Evolutionary conservation across 2,797 vertebrate genomes (phyloP).

Genomic region (Sebastes trivittatus): DNA sequence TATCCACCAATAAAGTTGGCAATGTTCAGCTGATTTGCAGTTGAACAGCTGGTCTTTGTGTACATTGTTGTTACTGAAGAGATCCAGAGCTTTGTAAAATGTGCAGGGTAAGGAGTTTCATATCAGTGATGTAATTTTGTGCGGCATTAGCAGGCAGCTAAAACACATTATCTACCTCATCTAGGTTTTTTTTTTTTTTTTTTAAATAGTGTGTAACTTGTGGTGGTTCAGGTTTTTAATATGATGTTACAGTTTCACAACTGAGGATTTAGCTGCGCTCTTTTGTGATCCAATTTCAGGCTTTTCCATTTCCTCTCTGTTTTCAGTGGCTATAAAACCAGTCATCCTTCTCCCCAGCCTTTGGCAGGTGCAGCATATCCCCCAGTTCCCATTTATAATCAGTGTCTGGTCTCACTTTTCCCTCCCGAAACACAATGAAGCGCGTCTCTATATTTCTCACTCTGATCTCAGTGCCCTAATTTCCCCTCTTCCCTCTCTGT

Average conservation of each 20-base stretch:
- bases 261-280: not conserved
- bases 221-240: not conserved
- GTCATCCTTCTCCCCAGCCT: slow-evolving; percentile 24
- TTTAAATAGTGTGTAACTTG: not conserved
- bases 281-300: slow-evolving; percentile 28
- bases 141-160: not conserved
- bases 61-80: not conserved
- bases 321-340: slow-evolving; percentile 42
- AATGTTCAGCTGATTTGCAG: not conserved
- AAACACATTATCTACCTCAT: not conserved
- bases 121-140: not conserved
- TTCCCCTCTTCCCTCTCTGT: not conserved
- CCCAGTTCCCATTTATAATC: slow-evolving; percentile 33
- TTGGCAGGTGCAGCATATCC: slow-evolving; percentile 14
- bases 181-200: not conserved
- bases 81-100: slow-evolving; percentile 4
- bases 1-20: not conserved
- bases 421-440: slow-evolving; percentile 31
- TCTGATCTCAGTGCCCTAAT: slow-evolving; percentile 9
- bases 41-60: slow-evolving; percentile 31
- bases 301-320: slow-evolving; percentile 16
- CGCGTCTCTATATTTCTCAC: slow-evolving; percentile 18
- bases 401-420: slow-evolving; percentile 5
- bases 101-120: not conserved
- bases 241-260: slow-evolving; percentile 1